A percentile compares a stretch with the other conserved stretches of the same genome.
phyloP scores from a whole-genome alignment of 1,140 invertebrate species.

The Pogonus chalceus region DNA sequence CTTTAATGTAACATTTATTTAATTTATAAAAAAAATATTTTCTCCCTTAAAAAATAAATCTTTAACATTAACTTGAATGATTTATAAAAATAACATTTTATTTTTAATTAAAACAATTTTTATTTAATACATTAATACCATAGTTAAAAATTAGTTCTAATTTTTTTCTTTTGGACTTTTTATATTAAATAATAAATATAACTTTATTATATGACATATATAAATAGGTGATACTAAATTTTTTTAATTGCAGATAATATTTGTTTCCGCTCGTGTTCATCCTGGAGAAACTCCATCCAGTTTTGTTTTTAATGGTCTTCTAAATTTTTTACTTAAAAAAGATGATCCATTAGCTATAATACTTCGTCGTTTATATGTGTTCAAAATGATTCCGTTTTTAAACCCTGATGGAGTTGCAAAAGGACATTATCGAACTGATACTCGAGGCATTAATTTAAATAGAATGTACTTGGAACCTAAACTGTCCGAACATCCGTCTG shows the following conservation, averaged over 20 bases:
- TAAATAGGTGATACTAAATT: too few relatives aligned
- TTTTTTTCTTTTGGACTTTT: too few relatives aligned
- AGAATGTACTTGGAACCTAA: conserved; percentile 73
- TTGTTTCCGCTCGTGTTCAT: conserved; percentile 85
- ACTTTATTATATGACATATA: too few relatives aligned
- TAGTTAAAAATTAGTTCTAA: too few relatives aligned
- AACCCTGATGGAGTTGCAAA: conserved; percentile 88
- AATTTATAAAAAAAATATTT: too few relatives aligned
- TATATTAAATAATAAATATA: too few relatives aligned
- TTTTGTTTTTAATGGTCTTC: conserved; percentile 87
- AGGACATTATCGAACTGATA: conserved; percentile 85
- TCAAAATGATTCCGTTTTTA: conserved; percentile 86
- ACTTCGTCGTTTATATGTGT: conserved; percentile 71
- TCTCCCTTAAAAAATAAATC: too few relatives aligned
- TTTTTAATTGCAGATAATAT: conserved; percentile 51
- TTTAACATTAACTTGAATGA: too few relatives aligned
- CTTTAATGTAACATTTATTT: too few relatives aligned
- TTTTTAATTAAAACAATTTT: too few relatives aligned
- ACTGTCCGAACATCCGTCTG: conserved; percentile 64
- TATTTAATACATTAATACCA: too few relatives aligned
- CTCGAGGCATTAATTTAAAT: conserved; percentile 82
- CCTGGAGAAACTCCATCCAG: conserved; percentile 89
- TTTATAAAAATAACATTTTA: too few relatives aligned
- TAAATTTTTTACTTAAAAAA: conserved; percentile 65
- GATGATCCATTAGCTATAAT: conserved; percentile 62